Evolutionary conservation across 2,888 invertebrate genomes (phyloP), one percentile per base, ranked within the genome.

Genomic region (Pyrochroa serraticornis): DNA sequence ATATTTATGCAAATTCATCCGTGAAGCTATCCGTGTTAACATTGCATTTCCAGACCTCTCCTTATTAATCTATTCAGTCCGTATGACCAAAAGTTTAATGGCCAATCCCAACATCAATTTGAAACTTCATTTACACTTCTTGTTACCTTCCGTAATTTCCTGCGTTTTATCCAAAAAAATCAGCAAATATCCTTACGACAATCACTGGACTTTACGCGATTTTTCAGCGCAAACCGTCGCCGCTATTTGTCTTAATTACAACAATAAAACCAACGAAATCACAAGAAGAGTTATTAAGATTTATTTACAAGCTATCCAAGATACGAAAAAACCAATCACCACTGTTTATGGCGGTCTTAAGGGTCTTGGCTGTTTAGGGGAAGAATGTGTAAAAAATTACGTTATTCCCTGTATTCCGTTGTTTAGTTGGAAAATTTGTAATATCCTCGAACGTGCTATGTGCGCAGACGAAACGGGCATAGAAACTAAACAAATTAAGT

Each of bases 171-270:
- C 73, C 1, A 69, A 62, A 44, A 68, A 65, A 63, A 71, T 73
- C 22, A 70, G 71, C 55, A 74, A 71, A 62, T 71, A 73, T 59
- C 67, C 68, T 38, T 64, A 71, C 30, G 74, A 75, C 48, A 75
- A 75, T 44, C 75, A 75, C 36, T 75, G 75, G 75, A 72, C 71
- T 7, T 63, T 75, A 33, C 53, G 75, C 47, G 73, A 74, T 58
- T 74, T 74, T 64, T 69, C 74, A 22, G 67, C 71, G 8, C 70
- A 69, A 58, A 63, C 73, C 12, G 65, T 69, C 1, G 67, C 66
- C 5, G 56, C 66, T 5, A 68, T 73, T 41, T 71, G 71, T 47
- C 61, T 69, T 32, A 64, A 51, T 34, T 69, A 71, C 46, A 66
- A 63, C 7, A 70, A 67, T 37, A 55, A 62, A 44, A 44, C 65